Evolutionary conservation across 1,140 invertebrate genomes (phyloP).

Genomic region (Holcopasites calliopsidis): DNA sequence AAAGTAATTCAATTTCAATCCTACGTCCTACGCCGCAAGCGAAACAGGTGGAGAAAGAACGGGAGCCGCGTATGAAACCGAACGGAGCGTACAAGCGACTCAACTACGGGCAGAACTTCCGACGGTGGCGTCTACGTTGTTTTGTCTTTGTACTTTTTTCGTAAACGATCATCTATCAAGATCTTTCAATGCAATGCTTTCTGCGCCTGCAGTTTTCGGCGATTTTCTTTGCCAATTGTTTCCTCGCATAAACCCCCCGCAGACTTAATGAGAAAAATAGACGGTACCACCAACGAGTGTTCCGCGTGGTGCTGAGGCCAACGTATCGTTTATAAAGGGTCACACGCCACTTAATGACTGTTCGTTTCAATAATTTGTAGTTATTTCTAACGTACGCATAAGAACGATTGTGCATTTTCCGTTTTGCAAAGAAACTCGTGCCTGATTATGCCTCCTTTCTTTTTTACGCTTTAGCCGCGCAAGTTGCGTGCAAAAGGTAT

Average conservation of each 20-base stretch:
- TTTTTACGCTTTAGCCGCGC: neutral
- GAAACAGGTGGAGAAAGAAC: slow-evolving; percentile 65
- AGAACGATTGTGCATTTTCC: neutral
- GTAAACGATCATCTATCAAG: no score
- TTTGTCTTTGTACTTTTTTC: no score
- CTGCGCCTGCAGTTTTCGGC: no score
- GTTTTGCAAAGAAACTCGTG: slow-evolving; percentile 3
- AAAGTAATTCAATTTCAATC: slow-evolving; percentile 66
- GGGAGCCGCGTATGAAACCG: slow-evolving; percentile 56
- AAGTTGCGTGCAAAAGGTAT: neutral
- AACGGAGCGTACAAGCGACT: slow-evolving; percentile 50
- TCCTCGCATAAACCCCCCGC: no score
- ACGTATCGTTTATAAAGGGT: slow-evolving; percentile 64
- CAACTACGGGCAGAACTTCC: slow-evolving; percentile 50
- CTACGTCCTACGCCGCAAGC: slow-evolving; percentile 74
- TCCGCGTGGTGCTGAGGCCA: slow-evolving; percentile 63
- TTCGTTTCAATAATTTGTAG: slow-evolving; percentile 66
- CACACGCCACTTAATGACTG: slow-evolving; percentile 60
- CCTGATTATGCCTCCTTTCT: neutral
- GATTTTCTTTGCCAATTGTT: no score
- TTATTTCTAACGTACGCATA: slow-evolving; percentile 73
- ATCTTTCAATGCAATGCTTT: no score
- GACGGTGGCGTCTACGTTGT: neutral
- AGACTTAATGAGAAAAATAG: no score
- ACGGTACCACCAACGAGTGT: slow-evolving; percentile 50